A percentile compares a stretch with the other conserved stretches of the same genome.
These are phyloP conservation scores for Siderastrea siderea DNA, from an alignment of 92 coral and sea anemone genomes.

Conservation along the genomic window DNA sequence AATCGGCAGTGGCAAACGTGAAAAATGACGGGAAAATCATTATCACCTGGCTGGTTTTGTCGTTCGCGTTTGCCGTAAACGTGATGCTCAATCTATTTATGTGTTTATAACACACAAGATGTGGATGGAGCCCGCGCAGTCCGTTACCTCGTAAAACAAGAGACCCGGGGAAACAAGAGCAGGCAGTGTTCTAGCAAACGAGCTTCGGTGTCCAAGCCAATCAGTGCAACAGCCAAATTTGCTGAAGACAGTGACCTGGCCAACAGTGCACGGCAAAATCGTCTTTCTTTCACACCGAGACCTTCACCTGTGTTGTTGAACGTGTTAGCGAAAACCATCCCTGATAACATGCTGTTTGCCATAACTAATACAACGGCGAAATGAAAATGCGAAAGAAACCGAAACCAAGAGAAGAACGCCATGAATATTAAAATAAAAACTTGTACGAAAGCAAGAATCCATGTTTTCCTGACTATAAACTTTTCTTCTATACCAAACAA, in stretches of 20 bases:
- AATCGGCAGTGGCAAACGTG: too few relatives aligned
- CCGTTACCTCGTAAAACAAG: slow-evolving; percentile 4
- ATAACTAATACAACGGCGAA: neutral
- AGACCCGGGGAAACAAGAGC: neutral
- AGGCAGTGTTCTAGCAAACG: neutral
- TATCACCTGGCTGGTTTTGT: too few relatives aligned
- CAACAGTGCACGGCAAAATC: neutral
- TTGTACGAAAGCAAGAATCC: neutral
- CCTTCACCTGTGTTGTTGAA: neutral
- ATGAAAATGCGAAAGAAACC: neutral
- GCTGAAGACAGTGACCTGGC: neutral
- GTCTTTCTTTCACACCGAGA: neutral
- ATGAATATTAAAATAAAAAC: neutral
- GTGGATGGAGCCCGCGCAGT: too few relatives aligned
- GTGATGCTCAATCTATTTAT: too few relatives aligned
- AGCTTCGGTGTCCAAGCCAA: neutral
- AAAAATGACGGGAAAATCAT: too few relatives aligned
- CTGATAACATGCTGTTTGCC: neutral
- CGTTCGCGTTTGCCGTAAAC: too few relatives aligned
- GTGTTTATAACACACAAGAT: too few relatives aligned
- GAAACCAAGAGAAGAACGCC: slow-evolving; percentile 7
- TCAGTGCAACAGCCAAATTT: neutral
- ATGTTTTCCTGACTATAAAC: neutral
- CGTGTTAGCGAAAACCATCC: neutral
- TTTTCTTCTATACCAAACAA: neutral